Evolutionary conservation across 2,888 invertebrate species (phyloP), one percentile per base, ranked within the genome.

Genomic region (Eilema griseolum): DNA sequence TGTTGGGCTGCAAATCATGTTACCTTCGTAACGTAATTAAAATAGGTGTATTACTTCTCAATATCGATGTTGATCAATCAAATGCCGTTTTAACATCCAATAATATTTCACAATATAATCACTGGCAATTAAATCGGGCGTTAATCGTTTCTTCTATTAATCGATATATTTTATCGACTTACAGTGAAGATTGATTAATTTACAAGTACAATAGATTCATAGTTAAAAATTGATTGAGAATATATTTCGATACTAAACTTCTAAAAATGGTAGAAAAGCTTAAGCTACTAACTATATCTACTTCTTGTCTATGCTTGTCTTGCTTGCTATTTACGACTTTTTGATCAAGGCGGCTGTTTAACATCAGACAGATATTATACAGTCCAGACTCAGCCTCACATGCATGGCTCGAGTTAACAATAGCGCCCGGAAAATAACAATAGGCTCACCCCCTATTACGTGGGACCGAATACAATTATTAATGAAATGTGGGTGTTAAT

Each of bases 31-130:
- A 69, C 67, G 46, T 64, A 67, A 70, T 72, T 66, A 73, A 76
- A 81, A 76, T 74, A 67, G 71, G 63, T 71, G 65, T 52, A 65
- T 75, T 78, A 78, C 52, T 67, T 70, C 60, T 37, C 66, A 56
- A 66, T 37, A 37, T 80, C 64, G 70, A 69, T 68, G 69, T 71
- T 65, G 59, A 73, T 70, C 37, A 71, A 71, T 67, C 60, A 70
- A 63, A 63, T 57, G 57, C 14, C 37, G 16, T 33, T 46, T 11
- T n/a, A 20, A 23, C 52, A 23, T 28, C 52, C 64, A 31, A 57
- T 46, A 31, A 31, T 28, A 37, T 57, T 56, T 65, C 20, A 12
- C 20, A 33, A 33, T 23, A 24, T 52, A n/a, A 60, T n/a, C 41
- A 61, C 12, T 28, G 20, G 20, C 24, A 31, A 67, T 61, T 67